A percentile compares a stretch with the other conserved stretches of the same genome.
phyloP scores from a whole-genome alignment of 2,888 invertebrate genomes.

The Cryptocephalus primarius region DNA sequence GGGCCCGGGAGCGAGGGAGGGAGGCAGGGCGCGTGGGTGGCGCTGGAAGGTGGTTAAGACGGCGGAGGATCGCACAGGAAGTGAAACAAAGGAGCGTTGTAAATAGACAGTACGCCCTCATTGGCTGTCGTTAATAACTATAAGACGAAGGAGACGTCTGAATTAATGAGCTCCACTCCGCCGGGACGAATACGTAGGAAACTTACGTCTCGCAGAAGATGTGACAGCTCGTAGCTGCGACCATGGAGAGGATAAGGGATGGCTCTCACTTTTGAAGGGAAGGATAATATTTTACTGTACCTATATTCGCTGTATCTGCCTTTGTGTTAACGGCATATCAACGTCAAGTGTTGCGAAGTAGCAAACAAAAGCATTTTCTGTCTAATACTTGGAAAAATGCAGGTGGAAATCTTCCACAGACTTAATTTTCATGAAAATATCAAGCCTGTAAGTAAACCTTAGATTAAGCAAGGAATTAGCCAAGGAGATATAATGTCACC shows the following conservation, averaged over 20 bases:
- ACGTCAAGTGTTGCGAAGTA: too few species aligned
- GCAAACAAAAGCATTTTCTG: too few species aligned
- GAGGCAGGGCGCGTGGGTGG: not conserved
- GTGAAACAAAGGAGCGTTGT: constrained; percentile 29
- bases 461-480: too few species aligned
- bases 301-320: too few species aligned
- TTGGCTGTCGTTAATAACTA: constrained; percentile 36
- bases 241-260: not conserved
- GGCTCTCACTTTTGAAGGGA: too few species aligned
- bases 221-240: constrained; percentile 16
- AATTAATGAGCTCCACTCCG: constrained; percentile 32
- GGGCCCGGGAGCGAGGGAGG: not conserved
- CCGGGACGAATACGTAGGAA: constrained; percentile 10
- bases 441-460: too few species aligned
- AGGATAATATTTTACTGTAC: too few species aligned
- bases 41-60: constrained; percentile 13
- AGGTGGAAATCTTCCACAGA: too few species aligned
- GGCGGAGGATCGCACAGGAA: constrained; percentile 16
- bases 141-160: constrained; percentile 34
- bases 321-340: too few species aligned
- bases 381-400: too few species aligned
- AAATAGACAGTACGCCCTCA: constrained; percentile 32
- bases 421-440: too few species aligned
- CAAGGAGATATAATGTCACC: too few species aligned
- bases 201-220: constrained; percentile 19